Percentiles rank a stretch among this genome's conserved stretches.
Conservation (phyloP, 2,113 vertebrate genomes). For the Poeciliopsis occidentalis region DNA sequence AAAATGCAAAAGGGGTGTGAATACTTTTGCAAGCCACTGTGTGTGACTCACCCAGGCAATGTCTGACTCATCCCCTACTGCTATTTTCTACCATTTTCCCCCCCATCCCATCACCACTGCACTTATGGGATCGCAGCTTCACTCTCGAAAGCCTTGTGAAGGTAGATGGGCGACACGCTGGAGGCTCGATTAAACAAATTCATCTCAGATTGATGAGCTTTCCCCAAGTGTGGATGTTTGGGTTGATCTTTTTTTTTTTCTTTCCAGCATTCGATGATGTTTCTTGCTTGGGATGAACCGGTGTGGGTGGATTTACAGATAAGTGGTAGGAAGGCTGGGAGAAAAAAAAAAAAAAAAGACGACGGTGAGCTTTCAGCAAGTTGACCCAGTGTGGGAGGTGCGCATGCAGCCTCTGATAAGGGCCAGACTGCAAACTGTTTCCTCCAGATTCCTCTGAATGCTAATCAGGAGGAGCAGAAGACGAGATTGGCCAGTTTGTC, state of each 20-base stretch:
- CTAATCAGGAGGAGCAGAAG: conserved; percentile 61
- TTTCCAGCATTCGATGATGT: conserved; percentile 41
- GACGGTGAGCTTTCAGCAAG: conserved; percentile 49
- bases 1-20: too few species aligned
- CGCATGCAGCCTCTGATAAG: conserved; percentile 62
- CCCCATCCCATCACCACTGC: conserved; percentile 15
- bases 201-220: conserved; percentile 46
- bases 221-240: conserved; percentile 23
- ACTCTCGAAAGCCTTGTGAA: conserved; percentile 28
- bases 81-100: conserved; percentile 9
- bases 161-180: conserved; percentile 19
- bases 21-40: neutral
- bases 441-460: conserved; percentile 58
- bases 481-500: conserved; percentile 49
- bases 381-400: conserved; percentile 74
- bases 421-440: conserved; percentile 59
- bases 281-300: conserved; percentile 60
- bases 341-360: conserved; percentile 44
- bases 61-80: conserved; percentile 27
- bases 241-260: conserved; percentile 40
- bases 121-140: neutral
- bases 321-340: conserved; percentile 44
- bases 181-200: conserved; percentile 38
- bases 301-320: conserved; percentile 71
- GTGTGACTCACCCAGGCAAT: conserved; percentile 33